Evolutionary conservation across 2,888 invertebrate genomes (phyloP), one percentile per base, ranked within the genome.

Genomic region (Leucophenga maculata): DNA sequence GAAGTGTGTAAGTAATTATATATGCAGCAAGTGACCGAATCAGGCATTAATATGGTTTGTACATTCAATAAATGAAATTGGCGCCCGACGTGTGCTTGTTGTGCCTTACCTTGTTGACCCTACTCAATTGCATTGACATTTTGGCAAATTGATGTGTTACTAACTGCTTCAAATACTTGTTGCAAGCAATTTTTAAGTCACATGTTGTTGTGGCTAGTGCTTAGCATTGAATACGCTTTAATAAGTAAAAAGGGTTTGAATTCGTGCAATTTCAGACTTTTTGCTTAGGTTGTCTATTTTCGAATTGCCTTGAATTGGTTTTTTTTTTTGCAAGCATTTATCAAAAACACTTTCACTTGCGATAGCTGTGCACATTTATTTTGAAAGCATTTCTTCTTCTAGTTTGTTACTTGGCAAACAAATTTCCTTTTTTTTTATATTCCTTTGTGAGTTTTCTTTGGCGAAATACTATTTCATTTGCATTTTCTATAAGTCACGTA

Each of bases 401-500:
- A n/a, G 50, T 50, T n/a, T 50, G 50, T 50, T 18, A 3, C 13
- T 50, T 50, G 50, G n/a, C 50, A 16, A 44, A 52, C 44, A 32
- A 50, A 18, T 52, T 18, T 55, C 1, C 6, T 54, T 52, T n/a
- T 44, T 69, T 50, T 46, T 32, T n/a, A 18, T 18, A 32, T 48
- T n/a, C 60, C 39, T 16, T 48, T 62, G 65, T 59, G 26, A 26
- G 26, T 3, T 26, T 70, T 74, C 67, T 74, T 71, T 69, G 46
- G 64, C 57, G 11, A 65, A 55, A 66, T 66, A 52, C 67, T 62
- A 76, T 73, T 79, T 74, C 72, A 78, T 78, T 78, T 80, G 79
- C 81, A 80, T 78, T 78, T 78, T 67, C 72, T 75, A 79, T 74
- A 77, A 78, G 79, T 80, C 77, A 72, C 72, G 72, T 71, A 68